phyloP scores from a whole-genome alignment of 2,113 vertebrate species.

The Vidua chalybeata region DNA sequence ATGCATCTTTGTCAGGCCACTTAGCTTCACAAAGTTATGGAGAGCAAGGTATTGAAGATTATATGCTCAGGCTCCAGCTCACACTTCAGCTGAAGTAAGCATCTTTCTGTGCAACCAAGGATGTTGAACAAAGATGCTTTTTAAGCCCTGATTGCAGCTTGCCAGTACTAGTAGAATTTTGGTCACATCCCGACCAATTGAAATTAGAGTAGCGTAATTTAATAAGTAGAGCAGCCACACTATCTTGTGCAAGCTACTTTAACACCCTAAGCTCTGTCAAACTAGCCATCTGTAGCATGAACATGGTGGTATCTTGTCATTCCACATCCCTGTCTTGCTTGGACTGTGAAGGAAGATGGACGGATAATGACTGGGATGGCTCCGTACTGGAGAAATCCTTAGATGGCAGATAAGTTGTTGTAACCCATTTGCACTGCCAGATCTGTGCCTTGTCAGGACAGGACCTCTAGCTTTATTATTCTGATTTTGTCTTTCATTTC shows the following conservation, averaged over 20 bases:
- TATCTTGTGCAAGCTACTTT: background rate
- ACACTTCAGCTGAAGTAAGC: slow-evolving; percentile 30
- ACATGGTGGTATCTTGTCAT: background rate
- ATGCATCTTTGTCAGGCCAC: background rate
- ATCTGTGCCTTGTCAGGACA: background rate
- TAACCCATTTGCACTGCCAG: background rate
- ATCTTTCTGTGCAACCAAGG: background rate
- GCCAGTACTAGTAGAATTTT: slow-evolving; percentile 37
- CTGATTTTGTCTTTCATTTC: background rate
- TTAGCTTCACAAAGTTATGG: background rate
- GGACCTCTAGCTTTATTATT: background rate
- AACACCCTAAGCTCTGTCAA: background rate
- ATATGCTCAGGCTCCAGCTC: background rate
- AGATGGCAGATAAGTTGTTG: background rate
- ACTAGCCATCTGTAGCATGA: background rate
- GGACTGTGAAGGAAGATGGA: background rate
- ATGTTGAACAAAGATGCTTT: slow-evolving; percentile 29
- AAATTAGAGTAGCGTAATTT: slow-evolving; percentile 24
- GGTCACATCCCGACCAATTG: background rate
- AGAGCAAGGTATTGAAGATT: background rate
- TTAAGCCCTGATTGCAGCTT: background rate
- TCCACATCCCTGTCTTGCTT: background rate
- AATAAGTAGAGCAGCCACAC: slow-evolving; percentile 22
- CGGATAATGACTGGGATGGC: background rate
- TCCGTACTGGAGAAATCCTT: background rate